Evolutionary conservation across 2,797 vertebrate species (phyloP).

Genomic region (Tamandua tetradactyla): DNA sequence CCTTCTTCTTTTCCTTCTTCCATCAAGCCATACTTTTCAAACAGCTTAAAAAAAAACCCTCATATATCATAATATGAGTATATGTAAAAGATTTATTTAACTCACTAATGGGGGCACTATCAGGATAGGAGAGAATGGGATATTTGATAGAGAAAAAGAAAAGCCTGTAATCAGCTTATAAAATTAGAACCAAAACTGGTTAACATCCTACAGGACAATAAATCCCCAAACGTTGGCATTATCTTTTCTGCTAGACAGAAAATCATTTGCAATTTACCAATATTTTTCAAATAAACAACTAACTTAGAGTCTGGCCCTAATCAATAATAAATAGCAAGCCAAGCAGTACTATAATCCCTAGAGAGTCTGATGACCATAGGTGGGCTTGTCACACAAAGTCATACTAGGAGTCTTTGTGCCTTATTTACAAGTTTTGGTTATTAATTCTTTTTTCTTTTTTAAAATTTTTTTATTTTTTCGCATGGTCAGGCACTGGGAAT

Average conservation of each 20-base stretch:
- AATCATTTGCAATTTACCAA: neutral
- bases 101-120: neutral
- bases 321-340: neutral
- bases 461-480: neutral
- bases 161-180: neutral
- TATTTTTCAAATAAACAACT: neutral
- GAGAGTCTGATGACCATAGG: too few species aligned
- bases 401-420: neutral
- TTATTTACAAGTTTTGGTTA: neutral
- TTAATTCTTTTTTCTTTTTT: too few species aligned
- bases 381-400: neutral
- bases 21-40: neutral
- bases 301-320: neutral
- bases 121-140: neutral
- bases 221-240: neutral
- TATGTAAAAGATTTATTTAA: neutral
- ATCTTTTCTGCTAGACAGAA: too few species aligned
- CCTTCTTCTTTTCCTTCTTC: neutral
- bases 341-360: neutral
- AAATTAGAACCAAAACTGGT: neutral
- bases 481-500: too few species aligned
- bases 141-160: conserved; percentile 38
- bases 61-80: neutral
- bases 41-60: neutral
- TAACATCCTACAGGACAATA: neutral